phyloP scores from a whole-genome alignment of 2,888 invertebrate genomes.

The Mermis nigrescens region DNA sequence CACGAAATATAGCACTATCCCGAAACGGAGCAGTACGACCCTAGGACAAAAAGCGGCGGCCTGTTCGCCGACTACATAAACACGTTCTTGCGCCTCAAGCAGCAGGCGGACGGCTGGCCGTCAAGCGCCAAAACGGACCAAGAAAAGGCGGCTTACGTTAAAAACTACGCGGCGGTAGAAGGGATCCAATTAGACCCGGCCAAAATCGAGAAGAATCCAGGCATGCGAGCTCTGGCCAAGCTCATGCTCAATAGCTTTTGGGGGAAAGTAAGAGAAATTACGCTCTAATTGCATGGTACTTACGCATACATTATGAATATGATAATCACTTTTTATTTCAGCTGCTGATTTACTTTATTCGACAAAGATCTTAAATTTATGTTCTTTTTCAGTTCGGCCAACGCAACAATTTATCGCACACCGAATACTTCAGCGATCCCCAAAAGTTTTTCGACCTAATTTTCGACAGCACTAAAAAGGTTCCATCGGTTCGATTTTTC shows the following conservation, averaged over 20 bases:
- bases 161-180: neutral
- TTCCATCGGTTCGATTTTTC: neutral
- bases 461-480: neutral
- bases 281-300: no score
- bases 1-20: neutral
- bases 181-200: neutral
- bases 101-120: slow-evolving; percentile 16
- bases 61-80: slow-evolving; percentile 22
- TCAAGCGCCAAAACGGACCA: neutral
- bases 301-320: no score
- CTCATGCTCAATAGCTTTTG: slow-evolving; percentile 8
- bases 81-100: slow-evolving; percentile 21
- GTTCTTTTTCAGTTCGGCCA: neutral
- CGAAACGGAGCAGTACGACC: neutral
- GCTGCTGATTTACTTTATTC: no score
- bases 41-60: slow-evolving; percentile 9
- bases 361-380: neutral
- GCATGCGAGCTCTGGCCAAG: slow-evolving; percentile 7
- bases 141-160: no score
- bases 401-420: neutral
- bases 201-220: slow-evolving; percentile 7
- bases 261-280: no score
- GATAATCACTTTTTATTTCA: no score
- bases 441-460: neutral
- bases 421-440: neutral